phyloP scores from a whole-genome alignment of 1,140 invertebrate species.

The Drosophila hydei region DNA sequence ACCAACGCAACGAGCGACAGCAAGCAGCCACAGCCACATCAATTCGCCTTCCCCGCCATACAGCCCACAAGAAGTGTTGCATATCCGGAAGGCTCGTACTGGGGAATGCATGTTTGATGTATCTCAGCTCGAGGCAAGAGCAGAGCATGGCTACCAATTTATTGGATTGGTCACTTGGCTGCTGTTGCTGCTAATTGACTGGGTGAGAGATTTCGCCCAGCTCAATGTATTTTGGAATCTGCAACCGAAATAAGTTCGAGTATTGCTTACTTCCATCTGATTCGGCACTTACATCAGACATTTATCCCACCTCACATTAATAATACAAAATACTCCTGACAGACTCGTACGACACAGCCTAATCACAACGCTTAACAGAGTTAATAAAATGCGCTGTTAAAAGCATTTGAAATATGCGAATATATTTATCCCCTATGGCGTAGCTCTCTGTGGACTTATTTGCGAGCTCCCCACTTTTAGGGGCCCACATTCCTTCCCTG shows the following conservation, averaged over 20 bases:
- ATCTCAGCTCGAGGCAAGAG: not conserved
- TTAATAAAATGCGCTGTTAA: conserved; percentile 68
- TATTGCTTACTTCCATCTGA: conserved; percentile 5
- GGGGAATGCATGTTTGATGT: conserved; percentile 10
- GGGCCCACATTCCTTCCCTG: not conserved
- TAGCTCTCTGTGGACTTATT: no score
- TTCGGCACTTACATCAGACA: not conserved
- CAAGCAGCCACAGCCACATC: conserved; percentile 11
- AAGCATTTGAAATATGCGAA: conserved; percentile 46
- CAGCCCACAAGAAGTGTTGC: conserved; percentile 16
- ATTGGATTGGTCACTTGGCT: conserved; percentile 20
- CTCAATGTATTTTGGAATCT: not conserved
- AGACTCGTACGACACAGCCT: not conserved
- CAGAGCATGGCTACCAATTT: conserved; percentile 18
- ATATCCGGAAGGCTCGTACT: conserved; percentile 19
- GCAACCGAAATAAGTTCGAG: not conserved
- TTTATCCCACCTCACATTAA: conserved; percentile 2
- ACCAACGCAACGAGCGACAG: not conserved
- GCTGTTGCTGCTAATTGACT: conserved; percentile 21
- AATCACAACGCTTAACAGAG: conserved; percentile 51
- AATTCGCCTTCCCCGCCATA: not conserved
- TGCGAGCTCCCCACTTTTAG: conserved; percentile 20
- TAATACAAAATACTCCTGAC: conserved; percentile 13
- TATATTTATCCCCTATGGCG: conserved; percentile 14
- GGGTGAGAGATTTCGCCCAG: conserved; percentile 1